Base-by-base conservation (phyloP, 1,140 invertebrate genomes). In the Prorops nasuta region DNA sequence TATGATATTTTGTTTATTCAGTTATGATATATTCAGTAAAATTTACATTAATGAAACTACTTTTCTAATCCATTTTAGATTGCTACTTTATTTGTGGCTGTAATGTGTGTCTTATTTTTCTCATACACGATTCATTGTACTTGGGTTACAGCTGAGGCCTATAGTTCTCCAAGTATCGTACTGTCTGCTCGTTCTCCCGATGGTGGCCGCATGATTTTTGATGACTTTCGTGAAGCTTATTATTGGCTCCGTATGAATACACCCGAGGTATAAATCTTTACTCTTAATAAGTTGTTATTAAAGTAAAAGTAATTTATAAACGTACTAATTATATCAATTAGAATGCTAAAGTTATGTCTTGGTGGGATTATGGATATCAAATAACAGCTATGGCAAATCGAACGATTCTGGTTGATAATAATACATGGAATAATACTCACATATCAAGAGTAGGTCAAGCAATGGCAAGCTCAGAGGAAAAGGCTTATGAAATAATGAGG, bases 341-440 rank as follows among this genome's bases (percentile, higher is more conserved):
- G 88, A 88, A 97, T 79, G 88, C 95, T 3, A 91, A 93, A 78
- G 87, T 98, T 31, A 98, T 98, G 96, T 97, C 94, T 1, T 98
- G 96, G 96, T 98, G 96, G 96, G 96, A 98, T 86, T 98, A 98
- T 78, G 96, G 96, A 4, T 98, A 98, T 79, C 96, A 98, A 79
- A 98, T 98, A 79, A 98, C 96, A 16, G 94, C 94, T 10, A 98
- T 98, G 95, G 96, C 95, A 3, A 98, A 98, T 83, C 83, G 96
- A 35, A 98, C 96, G 3, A 96, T 98, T 57, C 80, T 98, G 59
- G 96, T 98, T n/a, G 96, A 98, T 74, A 98, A 98, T 76, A 98
- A 98, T 69, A 98, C 96, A 7, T 98, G 96, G 96, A 98, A 98
- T 78, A 98, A 98, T 77, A 98, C 96, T 6, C 96, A 98, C 73